phyloP scores from a whole-genome alignment of 1,140 invertebrate species.

The Drosophila baimaii region DNA sequence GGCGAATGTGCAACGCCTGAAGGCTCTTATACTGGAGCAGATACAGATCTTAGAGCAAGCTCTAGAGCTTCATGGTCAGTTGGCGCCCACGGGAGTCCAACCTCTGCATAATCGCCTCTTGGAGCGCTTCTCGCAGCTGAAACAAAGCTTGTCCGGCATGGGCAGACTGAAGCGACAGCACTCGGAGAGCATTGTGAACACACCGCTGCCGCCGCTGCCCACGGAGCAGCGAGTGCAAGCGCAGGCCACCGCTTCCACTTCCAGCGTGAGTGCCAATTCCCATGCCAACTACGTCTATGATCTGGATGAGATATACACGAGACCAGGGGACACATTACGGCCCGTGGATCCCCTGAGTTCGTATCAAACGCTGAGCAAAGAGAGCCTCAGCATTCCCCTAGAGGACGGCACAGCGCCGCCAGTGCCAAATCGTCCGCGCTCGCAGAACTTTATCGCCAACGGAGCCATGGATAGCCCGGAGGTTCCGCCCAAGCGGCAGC shows the following conservation, averaged over 20 bases:
- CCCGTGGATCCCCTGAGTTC: constrained; percentile 73
- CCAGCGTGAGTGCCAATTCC: constrained; percentile 78
- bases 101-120: constrained; percentile 94
- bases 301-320: constrained; percentile 88
- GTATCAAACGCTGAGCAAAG: constrained; percentile 79
- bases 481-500: constrained; percentile 76
- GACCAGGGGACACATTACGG: constrained; percentile 85
- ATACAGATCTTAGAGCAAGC: constrained; percentile 92
- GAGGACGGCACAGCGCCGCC: constrained; percentile 66
- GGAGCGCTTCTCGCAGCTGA: constrained; percentile 93
- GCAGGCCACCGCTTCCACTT: constrained; percentile 81
- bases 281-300: constrained; percentile 84
- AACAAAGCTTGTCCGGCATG: constrained; percentile 88
- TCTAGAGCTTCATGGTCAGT: constrained; percentile 91
- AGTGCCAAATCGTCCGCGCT: constrained; percentile 77
- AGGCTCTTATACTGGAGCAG: constrained; percentile 91
- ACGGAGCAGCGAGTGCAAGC: constrained; percentile 84
- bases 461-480: constrained; percentile 75
- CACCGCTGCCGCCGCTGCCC: constrained; percentile 89
- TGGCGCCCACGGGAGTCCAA: constrained; percentile 92
- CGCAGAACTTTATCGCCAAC: constrained; percentile 69
- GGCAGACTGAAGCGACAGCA: constrained; percentile 87
- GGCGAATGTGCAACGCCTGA: constrained; percentile 90
- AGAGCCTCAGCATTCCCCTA: constrained; percentile 66
- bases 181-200: constrained; percentile 91